These are phyloP conservation scores for Amphilophus citrinellus DNA, from an alignment of 2,113 vertebrate genomes.

Conservation along the genomic window DNA sequence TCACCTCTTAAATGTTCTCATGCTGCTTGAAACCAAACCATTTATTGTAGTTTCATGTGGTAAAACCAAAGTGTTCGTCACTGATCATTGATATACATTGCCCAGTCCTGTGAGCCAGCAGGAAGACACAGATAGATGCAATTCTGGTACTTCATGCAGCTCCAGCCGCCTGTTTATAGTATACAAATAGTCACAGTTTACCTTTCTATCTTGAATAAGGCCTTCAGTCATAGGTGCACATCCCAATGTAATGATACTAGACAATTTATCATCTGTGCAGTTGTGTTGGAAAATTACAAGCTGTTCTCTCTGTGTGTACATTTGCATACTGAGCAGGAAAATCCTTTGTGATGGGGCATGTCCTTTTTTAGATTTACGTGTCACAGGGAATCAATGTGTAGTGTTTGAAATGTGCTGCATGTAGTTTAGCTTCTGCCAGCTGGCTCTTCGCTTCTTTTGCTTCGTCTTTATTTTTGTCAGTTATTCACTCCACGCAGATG, in stretches of 20 bases:
- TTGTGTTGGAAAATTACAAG: slow-evolving; percentile 47
- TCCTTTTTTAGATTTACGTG: slow-evolving; percentile 33
- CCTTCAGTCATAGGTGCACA: slow-evolving; percentile 3
- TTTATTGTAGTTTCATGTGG: not conserved
- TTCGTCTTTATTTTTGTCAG: slow-evolving; percentile 31
- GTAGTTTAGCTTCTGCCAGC: slow-evolving; percentile 33
- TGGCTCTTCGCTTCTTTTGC: slow-evolving; percentile 29
- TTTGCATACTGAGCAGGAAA: slow-evolving; percentile 30
- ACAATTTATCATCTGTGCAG: slow-evolving; percentile 29
- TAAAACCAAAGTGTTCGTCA: not conserved
- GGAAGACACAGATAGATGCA: not conserved
- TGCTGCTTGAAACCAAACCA: slow-evolving; percentile 8
- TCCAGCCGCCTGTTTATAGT: slow-evolving; percentile 17
- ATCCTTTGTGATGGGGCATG: not conserved
- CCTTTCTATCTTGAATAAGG: not conserved
- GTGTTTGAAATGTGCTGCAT: slow-evolving; percentile 45
- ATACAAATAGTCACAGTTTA: slow-evolving; percentile 35
- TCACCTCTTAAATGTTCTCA: not conserved
- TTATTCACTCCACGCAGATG: slow-evolving; percentile 25
- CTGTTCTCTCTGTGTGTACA: slow-evolving; percentile 7
- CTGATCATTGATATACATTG: not conserved
- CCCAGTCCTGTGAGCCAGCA: not conserved
- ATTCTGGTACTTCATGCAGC: slow-evolving; percentile 4
- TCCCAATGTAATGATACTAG: slow-evolving; percentile 31
- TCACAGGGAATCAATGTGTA: slow-evolving; percentile 10